These are phyloP conservation scores for Drosophila meridionalis DNA, from an alignment of 2,888 invertebrate genomes.

Conservation along the genomic window DNA sequence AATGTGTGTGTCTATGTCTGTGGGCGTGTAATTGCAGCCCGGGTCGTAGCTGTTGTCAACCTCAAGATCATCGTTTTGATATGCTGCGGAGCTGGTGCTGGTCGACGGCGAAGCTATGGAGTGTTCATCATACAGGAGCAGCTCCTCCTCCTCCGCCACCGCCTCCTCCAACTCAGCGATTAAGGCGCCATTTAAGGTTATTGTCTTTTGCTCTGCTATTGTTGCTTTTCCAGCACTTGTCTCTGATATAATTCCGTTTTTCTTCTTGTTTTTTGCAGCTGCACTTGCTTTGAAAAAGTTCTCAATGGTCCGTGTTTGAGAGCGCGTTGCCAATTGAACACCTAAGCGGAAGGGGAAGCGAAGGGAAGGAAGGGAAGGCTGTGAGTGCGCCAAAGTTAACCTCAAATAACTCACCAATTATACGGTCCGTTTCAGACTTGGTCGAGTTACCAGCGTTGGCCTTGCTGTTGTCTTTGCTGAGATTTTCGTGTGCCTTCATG, in stretches of 20 bases:
- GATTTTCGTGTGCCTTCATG: slow-evolving; percentile 75
- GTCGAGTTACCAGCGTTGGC: slow-evolving; percentile 28
- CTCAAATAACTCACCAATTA: slow-evolving; percentile 73
- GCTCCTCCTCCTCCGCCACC: slow-evolving; percentile 55
- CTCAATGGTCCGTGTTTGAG: slow-evolving; percentile 83
- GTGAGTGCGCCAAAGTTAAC: slow-evolving; percentile 42
- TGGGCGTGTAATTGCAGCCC: slow-evolving; percentile 29
- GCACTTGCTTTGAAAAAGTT: slow-evolving; percentile 82
- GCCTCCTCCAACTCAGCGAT: slow-evolving; percentile 51
- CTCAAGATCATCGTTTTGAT: slow-evolving; percentile 54
- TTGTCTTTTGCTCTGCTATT: slow-evolving; percentile 61
- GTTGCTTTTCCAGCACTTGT: slow-evolving; percentile 15
- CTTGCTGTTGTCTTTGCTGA: slow-evolving; percentile 39
- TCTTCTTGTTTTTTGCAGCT: slow-evolving; percentile 63
- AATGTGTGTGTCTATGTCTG: slow-evolving; percentile 9
- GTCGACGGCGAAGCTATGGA: slow-evolving; percentile 53
- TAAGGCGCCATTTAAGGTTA: slow-evolving; percentile 40
- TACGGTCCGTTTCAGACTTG: slow-evolving; percentile 66
- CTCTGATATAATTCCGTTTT: slow-evolving; percentile 29
- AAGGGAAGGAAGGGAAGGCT: not conserved
- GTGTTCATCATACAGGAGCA: slow-evolving; percentile 51
- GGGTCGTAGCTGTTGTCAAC: slow-evolving; percentile 27
- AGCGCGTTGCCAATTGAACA: slow-evolving; percentile 82
- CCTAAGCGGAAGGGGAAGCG: slow-evolving; percentile 49
- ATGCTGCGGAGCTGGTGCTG: slow-evolving; percentile 53